A percentile compares a stretch with the other conserved stretches of the same genome.
These are phyloP conservation scores for Alectoris magna DNA, from an alignment of 2,797 vertebrate genomes.

Conservation along the genomic window DNA sequence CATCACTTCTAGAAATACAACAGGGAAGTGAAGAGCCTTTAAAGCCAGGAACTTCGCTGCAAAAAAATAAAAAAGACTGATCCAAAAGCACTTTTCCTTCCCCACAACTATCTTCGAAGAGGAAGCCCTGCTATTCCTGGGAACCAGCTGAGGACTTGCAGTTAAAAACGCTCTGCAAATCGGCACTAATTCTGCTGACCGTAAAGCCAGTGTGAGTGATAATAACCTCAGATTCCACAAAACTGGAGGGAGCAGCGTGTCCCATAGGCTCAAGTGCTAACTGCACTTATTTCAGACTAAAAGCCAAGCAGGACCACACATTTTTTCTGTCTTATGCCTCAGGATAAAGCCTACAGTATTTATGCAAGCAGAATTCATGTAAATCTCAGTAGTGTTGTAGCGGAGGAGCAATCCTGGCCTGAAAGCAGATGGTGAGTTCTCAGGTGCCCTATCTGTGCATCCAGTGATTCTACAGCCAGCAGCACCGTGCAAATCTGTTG, in stretches of 20 bases:
- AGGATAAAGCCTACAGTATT: not conserved
- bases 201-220: not conserved
- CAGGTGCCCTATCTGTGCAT: accelerated
- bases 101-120: not conserved
- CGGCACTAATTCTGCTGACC: not conserved
- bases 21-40: not conserved
- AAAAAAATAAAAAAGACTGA: not conserved
- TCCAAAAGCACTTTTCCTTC: not conserved
- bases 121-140: not conserved
- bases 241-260: accelerated
- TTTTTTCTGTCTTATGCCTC: not conserved
- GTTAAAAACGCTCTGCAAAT: not conserved
- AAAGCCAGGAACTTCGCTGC: not conserved
- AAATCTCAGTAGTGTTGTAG: not conserved
- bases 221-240: not conserved
- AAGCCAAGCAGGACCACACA: not conserved
- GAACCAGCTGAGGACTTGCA: not conserved
- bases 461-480: not conserved
- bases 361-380: not conserved
- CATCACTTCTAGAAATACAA: not conserved
- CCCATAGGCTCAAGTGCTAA: not conserved
- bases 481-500: not conserved
- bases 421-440: not conserved
- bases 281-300: not conserved
- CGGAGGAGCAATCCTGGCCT: not conserved